Base-by-base conservation (phyloP, 2,888 invertebrate species). In the Eumacrocentrus americanus region DNA sequence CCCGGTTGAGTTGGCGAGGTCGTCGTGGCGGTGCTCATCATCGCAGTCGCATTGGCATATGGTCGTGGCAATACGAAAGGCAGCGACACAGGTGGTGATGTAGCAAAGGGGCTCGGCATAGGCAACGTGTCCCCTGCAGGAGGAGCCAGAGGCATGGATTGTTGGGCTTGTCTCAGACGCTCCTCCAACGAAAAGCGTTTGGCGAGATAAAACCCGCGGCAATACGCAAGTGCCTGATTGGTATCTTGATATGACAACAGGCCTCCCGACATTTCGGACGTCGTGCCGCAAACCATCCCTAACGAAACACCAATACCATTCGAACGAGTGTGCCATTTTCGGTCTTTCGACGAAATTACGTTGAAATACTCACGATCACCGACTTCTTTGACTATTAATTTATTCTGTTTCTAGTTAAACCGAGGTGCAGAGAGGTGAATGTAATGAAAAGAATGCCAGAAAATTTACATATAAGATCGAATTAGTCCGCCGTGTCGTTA, bases 241-340 rank as follows among this genome's bases (percentile, higher is more conserved):
- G 77, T 77, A 72, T 77, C 77, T 70, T 77, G 78, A 55, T 77
- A 72, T 60, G 65, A 68, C 58, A 83, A 81, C 61, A 82, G 74
- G 61, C 81, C 77, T 63, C 78, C 77, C 58, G 82, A 75, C 73
- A 81, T 77, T 70, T 79, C 80, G 66, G 79, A 72, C 61, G 77
- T 68, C 60, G 78, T 69, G 68, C 73, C 76, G 74, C 77, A 79
- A 60, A 79, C 81, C 75, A 82, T 71, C 70, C 83, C 83, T 81
- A 70, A 73, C 55, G 60, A 60, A 60, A 60, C 44, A 60, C 60
- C 60, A 60, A 56, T 56, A 60, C 60, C 60, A 60, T 60, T 56
- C 60, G 60, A 55, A 60, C 60, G 60, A 60, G 35, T 60, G 60
- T 60, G 60, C 60, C 60, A 56, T 55, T 40, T 54, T 48, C 29